These are phyloP conservation scores for Pituophis catenifer DNA, from an alignment of 2,113 vertebrate species.

Conservation along the genomic window DNA sequence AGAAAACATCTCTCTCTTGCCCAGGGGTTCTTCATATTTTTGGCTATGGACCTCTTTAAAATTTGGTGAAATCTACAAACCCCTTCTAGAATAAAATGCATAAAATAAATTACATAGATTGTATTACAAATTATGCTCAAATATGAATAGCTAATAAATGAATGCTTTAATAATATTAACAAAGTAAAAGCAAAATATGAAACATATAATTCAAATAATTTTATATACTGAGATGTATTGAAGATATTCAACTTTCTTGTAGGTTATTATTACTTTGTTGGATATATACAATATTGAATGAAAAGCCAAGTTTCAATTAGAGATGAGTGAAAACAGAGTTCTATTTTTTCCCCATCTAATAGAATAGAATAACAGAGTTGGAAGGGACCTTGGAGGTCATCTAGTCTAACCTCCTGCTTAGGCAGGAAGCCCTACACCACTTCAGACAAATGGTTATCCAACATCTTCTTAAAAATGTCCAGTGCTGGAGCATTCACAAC, in stretches of 20 bases:
- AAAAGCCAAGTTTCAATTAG: not conserved
- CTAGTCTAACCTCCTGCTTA: too few species aligned
- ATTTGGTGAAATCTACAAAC: not conserved
- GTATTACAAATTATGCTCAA: not conserved
- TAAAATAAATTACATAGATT: not conserved
- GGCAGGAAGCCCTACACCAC: too few species aligned
- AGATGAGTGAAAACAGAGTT: not conserved
- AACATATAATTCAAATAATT: not conserved
- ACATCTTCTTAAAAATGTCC: too few species aligned
- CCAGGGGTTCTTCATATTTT: not conserved
- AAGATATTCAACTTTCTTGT: not conserved
- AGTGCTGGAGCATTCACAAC: too few species aligned
- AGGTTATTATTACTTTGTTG: not conserved
- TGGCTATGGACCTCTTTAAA: not conserved
- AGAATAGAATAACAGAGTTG: too few species aligned
- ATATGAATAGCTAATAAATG: not conserved
- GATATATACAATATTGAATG: not conserved
- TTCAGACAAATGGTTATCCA: too few species aligned
- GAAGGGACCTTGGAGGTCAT: too few species aligned
- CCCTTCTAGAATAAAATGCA: not conserved
- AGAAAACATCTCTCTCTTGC: fast-evolving
- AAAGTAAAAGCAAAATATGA: not conserved
- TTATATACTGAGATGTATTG: not conserved
- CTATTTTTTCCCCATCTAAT: not conserved
- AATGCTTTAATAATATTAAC: not conserved